Percentiles rank a stretch among this genome's conserved stretches.
These are phyloP conservation scores for Drosophila arizonae DNA, from an alignment of 1,140 invertebrate species.

Conservation along the genomic window DNA sequence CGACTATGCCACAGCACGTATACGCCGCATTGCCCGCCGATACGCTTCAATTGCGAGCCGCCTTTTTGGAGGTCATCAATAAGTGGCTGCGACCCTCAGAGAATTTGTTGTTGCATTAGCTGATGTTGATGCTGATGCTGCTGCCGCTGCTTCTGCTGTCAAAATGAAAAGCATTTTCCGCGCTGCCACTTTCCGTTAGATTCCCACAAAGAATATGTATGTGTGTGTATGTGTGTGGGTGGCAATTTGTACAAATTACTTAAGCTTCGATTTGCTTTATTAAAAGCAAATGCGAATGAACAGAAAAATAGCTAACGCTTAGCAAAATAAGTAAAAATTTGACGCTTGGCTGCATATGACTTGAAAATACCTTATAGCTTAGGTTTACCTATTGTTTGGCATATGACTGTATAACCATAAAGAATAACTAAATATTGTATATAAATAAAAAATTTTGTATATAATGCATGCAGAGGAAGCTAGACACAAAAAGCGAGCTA, in stretches of 20 bases:
- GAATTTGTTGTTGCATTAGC: constrained; percentile 32
- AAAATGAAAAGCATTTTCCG: constrained; percentile 64
- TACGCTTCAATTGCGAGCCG: constrained; percentile 47
- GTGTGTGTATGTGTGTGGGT: constrained; percentile 14
- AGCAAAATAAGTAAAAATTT: too few relatives aligned
- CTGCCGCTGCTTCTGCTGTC: constrained; percentile 39
- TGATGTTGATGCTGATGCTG: constrained; percentile 35
- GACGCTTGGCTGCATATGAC: background rate
- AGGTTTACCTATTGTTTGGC: too few relatives aligned
- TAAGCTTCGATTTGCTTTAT: constrained; percentile 71
- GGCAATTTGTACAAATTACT: constrained; percentile 77
- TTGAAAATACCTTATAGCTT: background rate
- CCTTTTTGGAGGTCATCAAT: constrained; percentile 67
- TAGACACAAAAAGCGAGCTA: too few relatives aligned
- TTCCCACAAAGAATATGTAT: constrained; percentile 15
- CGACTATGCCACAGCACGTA: constrained; percentile 42
- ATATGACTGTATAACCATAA: too few relatives aligned
- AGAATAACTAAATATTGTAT: too few relatives aligned
- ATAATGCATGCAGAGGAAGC: too few relatives aligned
- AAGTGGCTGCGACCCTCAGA: constrained; percentile 53
- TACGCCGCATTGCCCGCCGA: constrained; percentile 61
- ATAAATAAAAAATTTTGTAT: too few relatives aligned
- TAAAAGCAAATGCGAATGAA: constrained; percentile 48
- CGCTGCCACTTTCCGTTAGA: constrained; percentile 38
- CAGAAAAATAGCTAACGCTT: constrained; percentile 3